Evolutionary conservation across 2,888 invertebrate genomes (phyloP).

Genomic region (Hymenopus coronatus): DNA sequence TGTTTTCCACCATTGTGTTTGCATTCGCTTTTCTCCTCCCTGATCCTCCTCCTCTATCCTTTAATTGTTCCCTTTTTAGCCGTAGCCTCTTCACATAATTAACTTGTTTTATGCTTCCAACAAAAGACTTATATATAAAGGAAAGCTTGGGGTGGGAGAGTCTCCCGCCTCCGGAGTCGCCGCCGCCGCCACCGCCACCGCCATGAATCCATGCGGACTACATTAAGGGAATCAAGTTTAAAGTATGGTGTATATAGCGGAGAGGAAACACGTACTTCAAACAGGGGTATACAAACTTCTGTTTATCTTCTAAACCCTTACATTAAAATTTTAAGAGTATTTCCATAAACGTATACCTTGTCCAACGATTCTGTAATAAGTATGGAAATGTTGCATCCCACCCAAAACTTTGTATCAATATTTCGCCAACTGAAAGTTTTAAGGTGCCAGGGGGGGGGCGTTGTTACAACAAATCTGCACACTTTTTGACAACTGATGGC

Average conservation of each 20-base stretch:
- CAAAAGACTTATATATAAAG: constrained; percentile 20
- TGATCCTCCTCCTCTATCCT: constrained; percentile 21
- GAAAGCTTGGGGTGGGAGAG: neutral
- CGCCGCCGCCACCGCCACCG: constrained; percentile 16
- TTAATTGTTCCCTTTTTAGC: constrained; percentile 30
- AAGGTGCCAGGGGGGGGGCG: no score
- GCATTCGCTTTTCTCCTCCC: neutral
- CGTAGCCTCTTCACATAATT: constrained; percentile 30
- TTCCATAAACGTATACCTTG: no score
- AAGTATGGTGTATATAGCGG: constrained; percentile 2
- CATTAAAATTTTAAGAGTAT: no score
- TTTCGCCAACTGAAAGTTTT: no score
- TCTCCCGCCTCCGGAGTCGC: neutral
- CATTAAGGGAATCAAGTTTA: constrained; percentile 31
- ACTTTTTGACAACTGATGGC: no score
- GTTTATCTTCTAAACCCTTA: neutral
- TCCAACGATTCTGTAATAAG: no score
- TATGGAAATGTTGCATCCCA: no score
- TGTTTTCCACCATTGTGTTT: neutral
- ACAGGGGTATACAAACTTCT: constrained; percentile 5
- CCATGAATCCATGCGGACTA: constrained; percentile 26
- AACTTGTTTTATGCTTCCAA: constrained; percentile 29
- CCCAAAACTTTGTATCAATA: no score
- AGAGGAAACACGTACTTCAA: neutral
- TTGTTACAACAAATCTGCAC: no score